Evolutionary conservation across 2,888 invertebrate species (phyloP), one percentile per base, ranked within the genome.

Genomic region (Sarcophaga caerulescens): DNA sequence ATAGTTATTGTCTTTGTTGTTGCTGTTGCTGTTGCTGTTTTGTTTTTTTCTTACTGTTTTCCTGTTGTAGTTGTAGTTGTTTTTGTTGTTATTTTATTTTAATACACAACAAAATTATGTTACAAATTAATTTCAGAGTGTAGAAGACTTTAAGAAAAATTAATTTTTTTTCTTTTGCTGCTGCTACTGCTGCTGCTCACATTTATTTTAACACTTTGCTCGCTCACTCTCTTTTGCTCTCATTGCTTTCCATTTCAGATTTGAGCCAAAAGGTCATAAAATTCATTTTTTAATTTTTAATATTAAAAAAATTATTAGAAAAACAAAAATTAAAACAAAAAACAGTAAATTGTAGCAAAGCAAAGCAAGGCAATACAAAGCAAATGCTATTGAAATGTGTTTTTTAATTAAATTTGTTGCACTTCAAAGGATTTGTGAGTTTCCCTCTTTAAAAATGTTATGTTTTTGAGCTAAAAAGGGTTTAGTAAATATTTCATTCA

Each of bases 41-140:
- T 66, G 4, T 52, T 47, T 47, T 11, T 14, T 47, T 47, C 6
- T 10, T 47, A 0, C 12, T 47, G 14, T 47, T 4, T 47, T 47
- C 14, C 14, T 47, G 4, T 47, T 47, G 47, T 47, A 47, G 14
- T 14, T 14, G 12, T 47, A 12, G 52, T 52, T 52, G 66, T 70
- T 70, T 52, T 70, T 74, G 45, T 81, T 81, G n/a, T 84, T 57
- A 12, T 63, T 76, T 44, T 57, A 12, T 62, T 69, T 59, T 59
- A 35, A 70, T 21, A 59, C 19, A 66, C 77, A 71, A 71, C 47
- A 52, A 60, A 60, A 80, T 80, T 66, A 60, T 84, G 79, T 75
- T 75, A 70, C 70, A 84, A 84, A 84, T 80, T 84, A 80, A 75
- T 84, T 70, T 79, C 60, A 62, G n/a, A 68, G 23, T 52, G 12